Conservation (phyloP, 1,140 invertebrate species). For the fruit fly (Drosophila melanogaster) region DNA sequence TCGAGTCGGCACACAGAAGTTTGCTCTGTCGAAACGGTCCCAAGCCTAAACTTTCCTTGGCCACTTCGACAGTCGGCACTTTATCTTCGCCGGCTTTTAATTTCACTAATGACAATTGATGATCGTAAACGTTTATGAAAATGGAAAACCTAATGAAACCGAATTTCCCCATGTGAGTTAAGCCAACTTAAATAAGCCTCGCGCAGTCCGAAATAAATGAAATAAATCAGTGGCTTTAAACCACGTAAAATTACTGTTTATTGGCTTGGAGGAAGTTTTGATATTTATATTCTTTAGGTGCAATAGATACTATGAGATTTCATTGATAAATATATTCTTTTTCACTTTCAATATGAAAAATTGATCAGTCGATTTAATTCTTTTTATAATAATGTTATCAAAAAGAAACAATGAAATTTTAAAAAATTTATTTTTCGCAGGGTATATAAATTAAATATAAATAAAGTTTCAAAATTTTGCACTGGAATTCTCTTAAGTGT, state of each 20-base stretch:
- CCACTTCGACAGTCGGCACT: conserved; percentile 44
- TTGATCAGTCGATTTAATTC: no score
- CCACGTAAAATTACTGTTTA: neutral
- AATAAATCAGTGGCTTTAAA: conserved; percentile 3
- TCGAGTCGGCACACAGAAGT: conserved; percentile 12
- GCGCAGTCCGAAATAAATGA: neutral
- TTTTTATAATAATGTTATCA: no score
- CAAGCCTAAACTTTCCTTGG: conserved; percentile 57
- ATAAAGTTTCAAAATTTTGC: neutral
- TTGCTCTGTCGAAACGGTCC: conserved; percentile 9
- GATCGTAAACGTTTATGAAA: conserved; percentile 58
- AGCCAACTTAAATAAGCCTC: neutral
- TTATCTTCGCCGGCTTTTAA: conserved; percentile 36
- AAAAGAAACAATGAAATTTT: no score
- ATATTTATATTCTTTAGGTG: neutral
- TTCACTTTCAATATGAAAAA: neutral
- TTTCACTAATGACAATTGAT: conserved; percentile 61
- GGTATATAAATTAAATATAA: neutral
- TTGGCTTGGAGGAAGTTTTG: neutral
- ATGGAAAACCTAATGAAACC: conserved; percentile 46
- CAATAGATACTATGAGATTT: no score
- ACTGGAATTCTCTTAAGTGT: no score
- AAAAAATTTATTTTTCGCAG: no score
- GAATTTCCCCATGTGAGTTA: neutral
- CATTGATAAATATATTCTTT: neutral